These are phyloP conservation scores for Dunckerocampus dactyliophorus DNA, from an alignment of 2,113 vertebrate species.

Conservation along the genomic window DNA sequence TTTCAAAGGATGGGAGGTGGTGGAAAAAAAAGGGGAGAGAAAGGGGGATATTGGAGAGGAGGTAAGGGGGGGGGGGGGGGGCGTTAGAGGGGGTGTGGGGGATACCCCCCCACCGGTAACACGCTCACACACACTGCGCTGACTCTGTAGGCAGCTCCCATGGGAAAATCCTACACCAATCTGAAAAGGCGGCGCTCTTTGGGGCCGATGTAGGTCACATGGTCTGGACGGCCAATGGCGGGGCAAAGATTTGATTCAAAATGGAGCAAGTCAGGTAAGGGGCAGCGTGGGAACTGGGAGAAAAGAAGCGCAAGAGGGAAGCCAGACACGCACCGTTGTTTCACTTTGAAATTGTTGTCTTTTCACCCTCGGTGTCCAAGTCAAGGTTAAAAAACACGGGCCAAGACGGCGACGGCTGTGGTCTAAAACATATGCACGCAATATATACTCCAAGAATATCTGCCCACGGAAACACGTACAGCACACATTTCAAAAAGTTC, in stretches of 20 bases:
- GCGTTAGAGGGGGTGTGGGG: slow-evolving; percentile 31
- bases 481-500: slow-evolving; percentile 1
- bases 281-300: slow-evolving; percentile 66
- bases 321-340: slow-evolving; percentile 13
- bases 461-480: slow-evolving; percentile 14
- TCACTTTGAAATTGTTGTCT: slow-evolving; percentile 32
- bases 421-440: slow-evolving; percentile 32
- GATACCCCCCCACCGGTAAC: slow-evolving; percentile 17
- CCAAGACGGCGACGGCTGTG: slow-evolving; percentile 14
- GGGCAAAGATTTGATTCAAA: slow-evolving; percentile 73
- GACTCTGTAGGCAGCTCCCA: slow-evolving; percentile 69
- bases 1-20: slow-evolving; percentile 65
- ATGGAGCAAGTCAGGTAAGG: slow-evolving; percentile 70
- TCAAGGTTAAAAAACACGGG: slow-evolving; percentile 26
- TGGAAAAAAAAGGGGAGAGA: slow-evolving; percentile 43
- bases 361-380: slow-evolving; percentile 9
- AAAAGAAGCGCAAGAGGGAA: slow-evolving; percentile 22
- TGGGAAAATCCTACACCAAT: slow-evolving; percentile 74
- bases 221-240: slow-evolving; percentile 63
- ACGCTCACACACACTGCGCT: slow-evolving; percentile 24
- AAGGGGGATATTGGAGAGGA: slow-evolving; percentile 52
- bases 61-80: slow-evolving; percentile 22
- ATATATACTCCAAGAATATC: slow-evolving; percentile 1
- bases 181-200: slow-evolving; percentile 57
- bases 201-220: slow-evolving; percentile 63